phyloP scores from a whole-genome alignment of 2,113 vertebrate genomes.

The Tiliqua scincoides region DNA sequence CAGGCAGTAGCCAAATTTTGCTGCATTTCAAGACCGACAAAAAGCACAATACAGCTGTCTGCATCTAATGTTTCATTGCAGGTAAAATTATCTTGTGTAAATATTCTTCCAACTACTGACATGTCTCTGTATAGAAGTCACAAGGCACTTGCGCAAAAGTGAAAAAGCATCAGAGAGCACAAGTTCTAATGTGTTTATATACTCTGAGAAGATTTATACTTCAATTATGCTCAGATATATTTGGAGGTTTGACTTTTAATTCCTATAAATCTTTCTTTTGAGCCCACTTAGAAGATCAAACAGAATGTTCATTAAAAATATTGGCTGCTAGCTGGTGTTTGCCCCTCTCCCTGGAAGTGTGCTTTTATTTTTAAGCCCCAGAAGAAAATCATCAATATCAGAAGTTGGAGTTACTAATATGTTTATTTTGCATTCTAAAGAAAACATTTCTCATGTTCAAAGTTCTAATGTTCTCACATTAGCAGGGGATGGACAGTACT shows the following conservation, averaged over 20 bases:
- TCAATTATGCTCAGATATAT: constrained; percentile 6
- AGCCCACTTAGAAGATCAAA: neutral
- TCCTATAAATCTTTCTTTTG: neutral
- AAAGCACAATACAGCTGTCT: no score
- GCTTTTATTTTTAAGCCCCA: neutral
- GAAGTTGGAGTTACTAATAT: constrained; percentile 26
- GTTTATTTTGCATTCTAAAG: constrained; percentile 43
- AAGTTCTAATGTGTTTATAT: neutral
- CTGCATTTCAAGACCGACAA: no score
- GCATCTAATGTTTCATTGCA: no score
- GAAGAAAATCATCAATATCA: constrained; percentile 19
- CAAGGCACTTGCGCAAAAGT: neutral
- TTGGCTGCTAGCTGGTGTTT: neutral
- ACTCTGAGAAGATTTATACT: neutral
- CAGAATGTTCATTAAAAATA: neutral
- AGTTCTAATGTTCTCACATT: constrained; percentile 43
- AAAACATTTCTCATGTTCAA: constrained; percentile 27
- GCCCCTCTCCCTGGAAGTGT: neutral
- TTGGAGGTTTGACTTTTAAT: constrained; percentile 1
- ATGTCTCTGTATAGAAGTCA: neutral
- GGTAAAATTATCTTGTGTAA: neutral
- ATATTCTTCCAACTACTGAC: neutral
- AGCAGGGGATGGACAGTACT: constrained; percentile 16
- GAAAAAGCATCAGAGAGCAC: neutral
- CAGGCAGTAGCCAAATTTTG: no score